Evolutionary conservation across 2,113 vertebrate species (phyloP), one percentile per base, ranked within the genome.

Genomic region (Megaceryle maxima): DNA sequence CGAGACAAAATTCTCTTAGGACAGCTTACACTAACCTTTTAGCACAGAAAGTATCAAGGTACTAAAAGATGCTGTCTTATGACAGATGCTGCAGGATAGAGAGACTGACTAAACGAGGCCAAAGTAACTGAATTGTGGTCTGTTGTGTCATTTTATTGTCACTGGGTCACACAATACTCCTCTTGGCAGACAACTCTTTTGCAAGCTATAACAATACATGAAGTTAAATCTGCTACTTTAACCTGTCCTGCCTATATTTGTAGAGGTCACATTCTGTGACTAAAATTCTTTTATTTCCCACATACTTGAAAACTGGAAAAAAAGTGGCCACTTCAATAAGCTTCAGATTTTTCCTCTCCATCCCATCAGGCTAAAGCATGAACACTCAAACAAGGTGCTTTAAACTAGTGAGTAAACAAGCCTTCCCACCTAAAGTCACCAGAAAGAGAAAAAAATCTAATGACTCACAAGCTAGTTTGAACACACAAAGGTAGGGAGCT

Each of bases 1-100:
- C 79, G 92, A 96, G 93, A 94, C 89, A 95, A 93, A 96, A 94
- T 88, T 96, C 93, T 88, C 95, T 59, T 46, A 72, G 74, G 62
- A 62, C 76, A 83, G 31, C 80, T 92, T 83, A 87, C 87, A 51
- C 69, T 88, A 94, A 80, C 84, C 80, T 93, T 87, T 95, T 73
- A 95, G 90, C 94, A 85, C 72, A 83, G 88, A 96, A 84, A 46
- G 28, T 72, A 89, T n/a, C 33, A 72, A 63, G 70, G 87, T 80
- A 85, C 93, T 92, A 75, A 70, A 84, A 91, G 76, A 84, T 55
- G 74, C 31, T 66, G 26, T 66, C 39, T 68, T 67, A 37, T 24
- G 37, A 88, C 35, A 88, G 66, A 33, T 88, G 62, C 50, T 90
- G 37, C 57, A 41, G 83, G 33, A 57, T 2, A 82, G 46, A 55